Conservation (phyloP, 1,140 invertebrate genomes). For the Amyelois transitella region DNA sequence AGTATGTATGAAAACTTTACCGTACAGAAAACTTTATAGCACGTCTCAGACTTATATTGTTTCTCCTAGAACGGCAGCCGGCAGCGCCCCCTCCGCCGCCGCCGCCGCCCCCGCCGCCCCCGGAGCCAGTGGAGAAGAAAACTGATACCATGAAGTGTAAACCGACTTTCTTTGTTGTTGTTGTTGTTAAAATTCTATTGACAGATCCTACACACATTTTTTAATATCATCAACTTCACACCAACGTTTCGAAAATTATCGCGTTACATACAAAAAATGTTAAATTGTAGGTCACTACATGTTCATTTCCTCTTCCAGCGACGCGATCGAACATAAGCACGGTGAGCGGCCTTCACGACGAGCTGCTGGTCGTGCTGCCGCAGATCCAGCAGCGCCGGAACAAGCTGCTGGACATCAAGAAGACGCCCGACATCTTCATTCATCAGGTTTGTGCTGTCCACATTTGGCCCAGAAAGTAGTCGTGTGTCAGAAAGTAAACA, state of each 20-base stretch:
- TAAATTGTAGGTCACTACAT: too few species aligned
- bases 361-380: slow-evolving; percentile 79
- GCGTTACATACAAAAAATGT: too few species aligned
- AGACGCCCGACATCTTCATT: slow-evolving; percentile 84
- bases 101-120: slow-evolving; percentile 28
- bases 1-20: too few species aligned
- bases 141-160: slow-evolving; percentile 60
- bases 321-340: slow-evolving; percentile 49
- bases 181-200: background rate
- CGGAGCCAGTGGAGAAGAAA: slow-evolving; percentile 19
- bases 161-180: slow-evolving; percentile 3
- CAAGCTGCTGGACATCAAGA: slow-evolving; percentile 76
- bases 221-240: too few species aligned
- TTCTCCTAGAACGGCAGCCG: slow-evolving; percentile 11
- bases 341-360: slow-evolving; percentile 78
- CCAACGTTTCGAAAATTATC: too few species aligned
- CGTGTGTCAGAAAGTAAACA: too few species aligned
- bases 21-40: too few species aligned
- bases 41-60: too few species aligned
- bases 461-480: too few species aligned
- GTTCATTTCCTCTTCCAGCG: slow-evolving; percentile 24
- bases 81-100: slow-evolving; percentile 27
- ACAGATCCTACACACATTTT: too few species aligned
- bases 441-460: slow-evolving; percentile 65
- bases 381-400: slow-evolving; percentile 76